Percentiles rank a stretch among this genome's conserved stretches.
These are phyloP conservation scores for Akabosia matsudoensis DNA, from an alignment of 1,140 invertebrate species.

Conservation along the genomic window DNA sequence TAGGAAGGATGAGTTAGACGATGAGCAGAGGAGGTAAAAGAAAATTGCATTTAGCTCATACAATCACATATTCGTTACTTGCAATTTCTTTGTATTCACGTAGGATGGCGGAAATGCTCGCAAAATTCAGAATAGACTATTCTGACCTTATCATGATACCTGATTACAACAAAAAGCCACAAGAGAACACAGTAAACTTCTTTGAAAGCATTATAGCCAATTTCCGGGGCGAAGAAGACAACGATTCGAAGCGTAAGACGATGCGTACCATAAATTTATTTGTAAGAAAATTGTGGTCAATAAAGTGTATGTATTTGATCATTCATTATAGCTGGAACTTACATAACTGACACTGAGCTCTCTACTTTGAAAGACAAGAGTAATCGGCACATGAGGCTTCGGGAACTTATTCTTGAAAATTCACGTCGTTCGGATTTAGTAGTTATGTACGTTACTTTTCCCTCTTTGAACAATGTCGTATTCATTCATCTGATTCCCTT, in stretches of 20 bases:
- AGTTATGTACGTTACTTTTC: conserved; percentile 82
- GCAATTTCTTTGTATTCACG: conserved; percentile 46
- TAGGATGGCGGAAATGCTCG: conserved; percentile 89
- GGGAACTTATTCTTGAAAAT: conserved; percentile 81
- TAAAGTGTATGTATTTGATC: conserved; percentile 40
- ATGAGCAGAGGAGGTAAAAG: conserved; percentile 80
- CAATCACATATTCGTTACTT: neutral
- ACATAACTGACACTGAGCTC: conserved; percentile 77
- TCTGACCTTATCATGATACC: conserved; percentile 85
- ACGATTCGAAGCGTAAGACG: conserved; percentile 54
- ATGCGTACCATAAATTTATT: conserved; percentile 15
- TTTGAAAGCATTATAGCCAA: conserved; percentile 74
- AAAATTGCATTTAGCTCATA: neutral
- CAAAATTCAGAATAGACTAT: conserved; percentile 95
- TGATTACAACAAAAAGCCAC: conserved; percentile 73
- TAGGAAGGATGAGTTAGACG: conserved; percentile 84
- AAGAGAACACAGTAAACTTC: conserved; percentile 68
- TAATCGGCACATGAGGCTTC: conserved; percentile 79
- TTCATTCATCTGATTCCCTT: neutral
- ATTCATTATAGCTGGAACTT: conserved; percentile 54
- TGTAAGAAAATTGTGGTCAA: conserved; percentile 51
- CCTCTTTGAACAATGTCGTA: neutral
- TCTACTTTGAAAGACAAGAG: conserved; percentile 83
- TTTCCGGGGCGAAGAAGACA: conserved; percentile 59
- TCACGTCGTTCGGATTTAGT: conserved; percentile 80